These are phyloP conservation scores for Protobothrops flavoviridis DNA, from an alignment of 2,113 vertebrate species.

Conservation along the genomic window DNA sequence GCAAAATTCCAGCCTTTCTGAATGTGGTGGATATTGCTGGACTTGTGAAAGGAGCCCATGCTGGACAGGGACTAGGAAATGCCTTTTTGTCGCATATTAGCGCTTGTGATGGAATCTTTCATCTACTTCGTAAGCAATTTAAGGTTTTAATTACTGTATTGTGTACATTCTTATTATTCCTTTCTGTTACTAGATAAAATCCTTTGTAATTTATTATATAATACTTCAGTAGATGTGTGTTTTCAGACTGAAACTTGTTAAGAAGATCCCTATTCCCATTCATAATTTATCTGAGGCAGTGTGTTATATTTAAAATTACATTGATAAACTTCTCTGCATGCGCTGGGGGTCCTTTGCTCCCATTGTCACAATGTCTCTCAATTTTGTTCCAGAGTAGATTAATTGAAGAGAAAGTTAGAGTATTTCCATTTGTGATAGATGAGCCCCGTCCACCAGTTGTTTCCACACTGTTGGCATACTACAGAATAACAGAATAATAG, in stretches of 20 bases:
- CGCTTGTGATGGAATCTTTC: constrained; percentile 95
- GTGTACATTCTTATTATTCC: not conserved
- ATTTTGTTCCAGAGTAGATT: not conserved
- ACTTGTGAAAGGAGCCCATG: constrained; percentile 94
- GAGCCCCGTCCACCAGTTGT: not conserved
- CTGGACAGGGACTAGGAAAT: constrained; percentile 95
- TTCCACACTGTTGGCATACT: not conserved
- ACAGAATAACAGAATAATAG: no score
- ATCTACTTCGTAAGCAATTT: constrained; percentile 91
- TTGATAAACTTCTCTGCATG: not conserved
- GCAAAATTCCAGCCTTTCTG: constrained; percentile 97
- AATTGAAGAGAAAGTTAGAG: not conserved
- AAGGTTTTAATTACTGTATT: constrained; percentile 3
- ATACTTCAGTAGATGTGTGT: not conserved
- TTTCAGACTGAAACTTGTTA: no score
- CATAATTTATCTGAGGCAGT: not conserved
- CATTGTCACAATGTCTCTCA: not conserved
- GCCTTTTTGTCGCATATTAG: constrained; percentile 98
- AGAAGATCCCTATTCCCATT: not conserved
- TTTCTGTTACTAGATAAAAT: not conserved
- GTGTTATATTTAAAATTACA: not conserved
- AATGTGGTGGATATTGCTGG: constrained; percentile 98
- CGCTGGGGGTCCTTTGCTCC: not conserved
- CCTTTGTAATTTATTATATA: not conserved
- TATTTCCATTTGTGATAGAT: not conserved